Evolutionary conservation across 2,797 vertebrate genomes (phyloP), one percentile per base, ranked within the genome.

Genomic region (Acropternis orthonyx): DNA sequence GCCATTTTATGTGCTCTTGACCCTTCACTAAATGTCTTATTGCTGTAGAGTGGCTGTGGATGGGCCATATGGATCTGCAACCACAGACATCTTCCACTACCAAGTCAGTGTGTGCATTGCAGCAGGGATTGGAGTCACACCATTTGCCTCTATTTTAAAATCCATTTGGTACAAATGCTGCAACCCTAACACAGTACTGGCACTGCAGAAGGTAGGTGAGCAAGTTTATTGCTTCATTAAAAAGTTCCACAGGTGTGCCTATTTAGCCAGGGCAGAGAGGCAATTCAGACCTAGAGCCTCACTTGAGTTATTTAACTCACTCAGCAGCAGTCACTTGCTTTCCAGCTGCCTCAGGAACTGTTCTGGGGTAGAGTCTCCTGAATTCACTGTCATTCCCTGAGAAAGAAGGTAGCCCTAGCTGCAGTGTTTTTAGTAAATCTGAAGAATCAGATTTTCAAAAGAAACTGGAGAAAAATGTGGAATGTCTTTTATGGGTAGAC

Each of bases 131-230:
- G 98, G 98, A 93, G 98, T 98, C 68, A 98, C 98, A 1, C 98
- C 98, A 5, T 98, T 98, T n/a, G 98, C 98, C 26, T 97, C 98
- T 24, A 89, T 98, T 90, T 96, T 98, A 89, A 98, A 98, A 95
- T 98, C 98, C 28, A 71, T 98, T 71, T 98, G 98, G 98, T 98
- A 98, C 77, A 95, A 96, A 27, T 97, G 89, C 26, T 95, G 94
- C 73, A 96, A 96, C 86, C 61, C 92, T 59, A 95, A 89, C 23
- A 76, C 68, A 75, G 91, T 56, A 39, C 75, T 92, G 85, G 91
- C 32, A 13, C 80, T 98, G 80, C 97, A 97, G 94, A 98, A 98
- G 98, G 98, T 98, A 98, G 39, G 96, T 71, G 68, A 61, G 74
- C 77, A 82, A 76, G 69, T 77, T 93, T 91, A 69, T 56, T 4